Evolutionary conservation across 1,140 invertebrate species (phyloP).

Genomic region (Probaryconus sp.): DNA sequence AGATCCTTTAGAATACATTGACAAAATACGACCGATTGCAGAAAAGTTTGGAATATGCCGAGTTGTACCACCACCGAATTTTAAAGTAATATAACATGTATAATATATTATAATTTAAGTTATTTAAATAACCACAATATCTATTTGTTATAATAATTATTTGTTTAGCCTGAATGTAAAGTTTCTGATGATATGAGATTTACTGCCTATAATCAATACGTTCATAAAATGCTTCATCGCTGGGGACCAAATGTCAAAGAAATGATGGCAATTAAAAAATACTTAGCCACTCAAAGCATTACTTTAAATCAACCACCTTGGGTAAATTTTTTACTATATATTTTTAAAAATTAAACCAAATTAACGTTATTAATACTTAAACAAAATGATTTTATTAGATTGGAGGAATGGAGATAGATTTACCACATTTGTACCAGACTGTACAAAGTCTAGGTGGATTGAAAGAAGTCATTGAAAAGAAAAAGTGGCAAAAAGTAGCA

Average conservation of each 20-base stretch:
- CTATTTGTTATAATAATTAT: conserved; percentile 34
- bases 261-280: conserved; percentile 90
- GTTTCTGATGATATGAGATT: conserved; percentile 92
- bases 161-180: conserved; percentile 87
- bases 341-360: conserved; percentile 4
- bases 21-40: conserved; percentile 87
- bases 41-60: conserved; percentile 92
- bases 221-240: conserved; percentile 91
- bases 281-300: conserved; percentile 88
- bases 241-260: conserved; percentile 94
- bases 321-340: too few species aligned
- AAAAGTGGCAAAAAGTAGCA: conserved; percentile 93
- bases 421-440: conserved; percentile 90
- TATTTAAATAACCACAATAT: too few species aligned
- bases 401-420: conserved; percentile 93
- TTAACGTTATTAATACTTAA: conserved; percentile 9
- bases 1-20: conserved; percentile 94
- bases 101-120: too few species aligned
- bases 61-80: conserved; percentile 91
- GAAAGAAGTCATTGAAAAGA: conserved; percentile 93
- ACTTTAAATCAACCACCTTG: conserved; percentile 86
- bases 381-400: conserved; percentile 79
- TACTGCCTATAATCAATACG: conserved; percentile 93
- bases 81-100: conserved; percentile 86
- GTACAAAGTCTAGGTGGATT: conserved; percentile 92